Percentiles rank a stretch among this genome's conserved stretches.
phyloP scores from a whole-genome alignment of 2,888 invertebrate genomes.

The Drosophila stalkeri region DNA sequence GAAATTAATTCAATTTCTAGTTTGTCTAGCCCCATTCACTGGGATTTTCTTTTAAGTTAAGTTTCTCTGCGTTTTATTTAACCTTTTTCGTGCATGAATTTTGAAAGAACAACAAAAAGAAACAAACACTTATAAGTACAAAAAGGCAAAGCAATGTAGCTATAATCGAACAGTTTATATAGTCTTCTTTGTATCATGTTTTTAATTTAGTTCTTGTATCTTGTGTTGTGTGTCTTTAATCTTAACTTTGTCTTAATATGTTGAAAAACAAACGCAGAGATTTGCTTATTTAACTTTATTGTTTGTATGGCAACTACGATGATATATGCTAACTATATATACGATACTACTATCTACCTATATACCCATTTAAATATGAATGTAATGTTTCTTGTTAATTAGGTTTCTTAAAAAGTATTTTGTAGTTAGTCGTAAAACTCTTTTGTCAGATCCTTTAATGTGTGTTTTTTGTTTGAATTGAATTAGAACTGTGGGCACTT shows the following conservation, averaged over 20 bases:
- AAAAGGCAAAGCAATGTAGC: constrained; percentile 72
- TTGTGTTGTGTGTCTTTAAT: constrained; percentile 14
- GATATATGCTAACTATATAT: constrained; percentile 32
- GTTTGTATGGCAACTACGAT: constrained; percentile 36
- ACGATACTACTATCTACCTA: constrained; percentile 38
- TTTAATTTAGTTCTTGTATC: constrained; percentile 23
- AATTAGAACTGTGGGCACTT: constrained; percentile 51
- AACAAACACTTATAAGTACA: constrained; percentile 55
- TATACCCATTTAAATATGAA: constrained; percentile 24
- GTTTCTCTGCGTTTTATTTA: constrained; percentile 39
- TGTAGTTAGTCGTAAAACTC: constrained; percentile 58
- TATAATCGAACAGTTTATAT: constrained; percentile 53
- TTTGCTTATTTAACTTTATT: constrained; percentile 18
- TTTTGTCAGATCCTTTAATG: constrained; percentile 28
- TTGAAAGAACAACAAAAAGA: not conserved
- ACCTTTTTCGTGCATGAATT: constrained; percentile 1
- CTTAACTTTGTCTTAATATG: constrained; percentile 5
- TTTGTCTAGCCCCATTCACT: constrained; percentile 6
- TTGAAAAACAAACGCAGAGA: constrained; percentile 44
- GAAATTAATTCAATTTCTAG: not conserved
- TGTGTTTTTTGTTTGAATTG: constrained; percentile 18
- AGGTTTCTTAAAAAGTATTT: constrained; percentile 74
- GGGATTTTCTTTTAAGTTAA: not conserved
- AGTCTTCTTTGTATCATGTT: constrained; percentile 43
- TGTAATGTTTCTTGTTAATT: constrained; percentile 67